phyloP scores from a whole-genome alignment of 2,888 invertebrate species.

The Microplitis deprimator region DNA sequence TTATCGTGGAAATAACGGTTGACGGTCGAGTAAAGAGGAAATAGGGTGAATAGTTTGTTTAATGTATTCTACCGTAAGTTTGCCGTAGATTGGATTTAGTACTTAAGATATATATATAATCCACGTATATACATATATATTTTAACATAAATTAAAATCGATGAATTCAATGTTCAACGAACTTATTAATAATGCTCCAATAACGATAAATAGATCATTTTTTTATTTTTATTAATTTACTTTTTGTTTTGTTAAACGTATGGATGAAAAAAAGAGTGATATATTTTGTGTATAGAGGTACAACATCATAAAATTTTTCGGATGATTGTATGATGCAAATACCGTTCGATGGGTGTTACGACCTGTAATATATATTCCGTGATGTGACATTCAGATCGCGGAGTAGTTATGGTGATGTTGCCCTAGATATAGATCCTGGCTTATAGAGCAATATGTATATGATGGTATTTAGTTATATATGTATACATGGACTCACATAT shows the following conservation, averaged over 20 bases:
- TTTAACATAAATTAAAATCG: not conserved
- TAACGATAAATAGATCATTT: not conserved
- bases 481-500: not conserved
- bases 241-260: not conserved
- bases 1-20: slow-evolving; percentile 43
- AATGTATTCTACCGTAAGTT: slow-evolving; percentile 12
- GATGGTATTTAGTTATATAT: not conserved
- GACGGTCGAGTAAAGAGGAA: slow-evolving; percentile 2
- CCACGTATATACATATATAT: too few relatives aligned
- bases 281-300: not conserved
- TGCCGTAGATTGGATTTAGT: not conserved
- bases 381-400: slow-evolving; percentile 21
- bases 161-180: not conserved
- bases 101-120: not conserved
- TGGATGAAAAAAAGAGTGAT: slow-evolving; percentile 3
- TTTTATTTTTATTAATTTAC: not conserved
- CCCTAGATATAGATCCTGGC: slow-evolving; percentile 11
- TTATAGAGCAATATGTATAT: not conserved
- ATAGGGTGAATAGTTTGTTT: slow-evolving; percentile 8
- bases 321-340: slow-evolving; percentile 16
- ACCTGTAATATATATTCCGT: not conserved
- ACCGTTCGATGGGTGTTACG: slow-evolving; percentile 1
- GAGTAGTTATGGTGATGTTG: slow-evolving; percentile 12
- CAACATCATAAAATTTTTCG: not conserved
- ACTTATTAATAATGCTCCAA: not conserved